Percentiles rank a stretch among this genome's conserved stretches.
Evolutionary conservation across 2,888 invertebrate genomes (phyloP).

Genomic region (Periphyllus acericola): DNA sequence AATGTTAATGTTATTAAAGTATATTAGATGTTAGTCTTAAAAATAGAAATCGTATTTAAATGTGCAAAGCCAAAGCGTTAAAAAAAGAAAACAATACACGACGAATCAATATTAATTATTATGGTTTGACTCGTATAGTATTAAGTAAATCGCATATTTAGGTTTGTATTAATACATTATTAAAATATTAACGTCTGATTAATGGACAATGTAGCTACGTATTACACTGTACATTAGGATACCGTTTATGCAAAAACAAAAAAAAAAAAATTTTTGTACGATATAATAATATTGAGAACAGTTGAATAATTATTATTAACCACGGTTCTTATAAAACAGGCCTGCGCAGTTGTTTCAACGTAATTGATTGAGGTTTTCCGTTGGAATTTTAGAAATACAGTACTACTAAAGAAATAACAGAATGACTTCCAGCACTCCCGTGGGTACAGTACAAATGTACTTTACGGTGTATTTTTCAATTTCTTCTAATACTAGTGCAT

Average conservation of each 20-base stretch:
- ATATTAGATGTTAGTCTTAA: conserved; percentile 9
- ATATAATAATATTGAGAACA: background rate
- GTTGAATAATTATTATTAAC: background rate
- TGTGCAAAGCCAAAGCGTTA: conserved; percentile 58
- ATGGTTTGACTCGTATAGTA: background rate
- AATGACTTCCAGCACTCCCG: conserved; percentile 6
- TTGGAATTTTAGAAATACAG: background rate
- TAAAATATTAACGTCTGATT: background rate
- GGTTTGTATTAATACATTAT: conserved; percentile 3
- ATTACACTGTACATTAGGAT: background rate
- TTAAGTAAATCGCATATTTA: background rate
- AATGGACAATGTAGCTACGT: background rate
- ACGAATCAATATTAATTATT: background rate
- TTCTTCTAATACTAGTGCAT: conserved; percentile 28
- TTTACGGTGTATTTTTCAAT: conserved; percentile 43
- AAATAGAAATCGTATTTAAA: background rate
- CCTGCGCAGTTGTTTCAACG: background rate
- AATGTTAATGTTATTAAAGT: background rate
- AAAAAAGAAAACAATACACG: background rate
- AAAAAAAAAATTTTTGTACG: background rate
- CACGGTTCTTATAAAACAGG: too few species aligned
- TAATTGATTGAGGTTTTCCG: conserved; percentile 42
- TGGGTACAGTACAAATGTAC: conserved; percentile 14
- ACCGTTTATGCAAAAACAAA: conserved; percentile 41
- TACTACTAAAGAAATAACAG: conserved; percentile 10